Percentiles rank a stretch among this genome's conserved stretches.
These are phyloP conservation scores for Shargacucullia verbasci DNA, from an alignment of 2,888 invertebrate species.

Conservation along the genomic window DNA sequence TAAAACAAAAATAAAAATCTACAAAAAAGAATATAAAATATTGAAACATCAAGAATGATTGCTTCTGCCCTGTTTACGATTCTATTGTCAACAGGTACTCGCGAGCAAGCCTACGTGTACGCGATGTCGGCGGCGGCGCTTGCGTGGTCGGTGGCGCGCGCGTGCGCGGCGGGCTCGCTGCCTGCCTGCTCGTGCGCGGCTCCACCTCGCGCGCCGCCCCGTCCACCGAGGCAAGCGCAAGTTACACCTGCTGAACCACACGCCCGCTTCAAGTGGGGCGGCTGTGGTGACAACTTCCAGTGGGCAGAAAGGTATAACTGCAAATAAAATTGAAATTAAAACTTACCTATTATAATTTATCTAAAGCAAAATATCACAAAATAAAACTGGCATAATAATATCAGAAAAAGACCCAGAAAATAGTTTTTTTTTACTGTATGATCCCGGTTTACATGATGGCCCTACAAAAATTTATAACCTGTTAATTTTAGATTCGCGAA, in stretches of 20 bases:
- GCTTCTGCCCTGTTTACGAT: not conserved
- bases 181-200: conserved; percentile 94
- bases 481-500: conserved; percentile 89
- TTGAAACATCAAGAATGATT: not conserved
- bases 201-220: conserved; percentile 91
- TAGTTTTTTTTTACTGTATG: too few species aligned
- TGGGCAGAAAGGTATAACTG: conserved; percentile 89
- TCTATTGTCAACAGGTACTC: conserved; percentile 89
- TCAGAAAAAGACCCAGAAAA: too few species aligned
- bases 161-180: conserved; percentile 93
- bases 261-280: conserved; percentile 95
- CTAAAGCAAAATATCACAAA: too few species aligned
- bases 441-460: too few species aligned
- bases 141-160: conserved; percentile 93
- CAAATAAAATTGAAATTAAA: too few species aligned
- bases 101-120: conserved; percentile 96
- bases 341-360: too few species aligned
- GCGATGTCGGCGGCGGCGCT: conserved; percentile 94
- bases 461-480: too few species aligned
- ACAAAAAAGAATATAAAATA: too few species aligned
- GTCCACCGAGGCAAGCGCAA: conserved; percentile 88
- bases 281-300: conserved; percentile 94
- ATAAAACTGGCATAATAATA: too few species aligned
- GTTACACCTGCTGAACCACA: conserved; percentile 92
- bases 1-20: too few species aligned